phyloP scores from a whole-genome alignment of 2,797 vertebrate genomes.

The Sarcoramphus papa region DNA sequence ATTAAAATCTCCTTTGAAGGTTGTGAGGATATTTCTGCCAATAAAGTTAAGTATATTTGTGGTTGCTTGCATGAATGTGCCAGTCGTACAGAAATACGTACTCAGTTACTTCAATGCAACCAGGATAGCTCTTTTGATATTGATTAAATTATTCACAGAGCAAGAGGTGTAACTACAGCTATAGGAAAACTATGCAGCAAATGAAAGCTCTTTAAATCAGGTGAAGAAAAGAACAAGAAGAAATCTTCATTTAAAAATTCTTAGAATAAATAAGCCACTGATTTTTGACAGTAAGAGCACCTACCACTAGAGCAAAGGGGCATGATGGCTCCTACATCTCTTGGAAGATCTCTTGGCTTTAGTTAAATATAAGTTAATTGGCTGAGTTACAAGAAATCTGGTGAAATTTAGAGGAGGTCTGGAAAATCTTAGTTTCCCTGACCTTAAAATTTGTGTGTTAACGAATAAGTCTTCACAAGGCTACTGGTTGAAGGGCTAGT shows the following conservation, averaged over 20 bases:
- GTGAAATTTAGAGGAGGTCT: not conserved
- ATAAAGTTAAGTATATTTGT: not conserved
- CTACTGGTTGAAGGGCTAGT: not conserved
- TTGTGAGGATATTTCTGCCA: not conserved
- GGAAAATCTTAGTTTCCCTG: not conserved
- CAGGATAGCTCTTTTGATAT: not conserved
- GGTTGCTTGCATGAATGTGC: not conserved
- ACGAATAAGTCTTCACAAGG: fast-evolving
- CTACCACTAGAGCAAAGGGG: not conserved
- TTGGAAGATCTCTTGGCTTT: not conserved
- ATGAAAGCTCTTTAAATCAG: not conserved
- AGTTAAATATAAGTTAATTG: not conserved
- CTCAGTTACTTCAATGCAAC: not conserved
- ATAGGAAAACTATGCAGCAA: not conserved
- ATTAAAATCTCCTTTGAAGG: not conserved
- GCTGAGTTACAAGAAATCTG: not conserved
- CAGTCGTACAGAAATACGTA: not conserved
- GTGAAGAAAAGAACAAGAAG: not conserved
- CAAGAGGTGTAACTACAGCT: not conserved
- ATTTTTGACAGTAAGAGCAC: not conserved
- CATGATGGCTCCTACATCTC: not conserved
- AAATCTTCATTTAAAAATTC: not conserved
- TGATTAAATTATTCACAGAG: not conserved
- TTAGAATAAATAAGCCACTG: not conserved
- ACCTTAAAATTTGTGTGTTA: not conserved